Evolutionary conservation across 1,140 invertebrate species (phyloP).

Genomic region (Metopolophium dirhodum): DNA sequence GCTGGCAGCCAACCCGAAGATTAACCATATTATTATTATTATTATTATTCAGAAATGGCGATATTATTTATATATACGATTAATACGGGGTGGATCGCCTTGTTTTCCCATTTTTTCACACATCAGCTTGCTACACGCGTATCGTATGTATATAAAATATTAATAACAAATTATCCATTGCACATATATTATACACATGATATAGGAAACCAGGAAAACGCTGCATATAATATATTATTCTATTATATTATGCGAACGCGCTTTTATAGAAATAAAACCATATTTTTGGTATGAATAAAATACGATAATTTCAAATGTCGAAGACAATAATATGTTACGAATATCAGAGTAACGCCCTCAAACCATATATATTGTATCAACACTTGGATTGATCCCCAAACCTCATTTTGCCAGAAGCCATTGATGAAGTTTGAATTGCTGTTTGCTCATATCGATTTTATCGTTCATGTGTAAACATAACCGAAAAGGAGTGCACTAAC

Average conservation of each 20-base stretch:
- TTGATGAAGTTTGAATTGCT: conserved; percentile 51
- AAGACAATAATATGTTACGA: not conserved
- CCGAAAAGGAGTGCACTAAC: conserved; percentile 53
- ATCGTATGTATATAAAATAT: not conserved
- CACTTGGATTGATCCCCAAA: conserved; percentile 33
- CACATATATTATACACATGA: not conserved
- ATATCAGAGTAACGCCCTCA: not conserved
- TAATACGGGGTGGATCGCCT: not conserved
- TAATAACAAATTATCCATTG: not conserved
- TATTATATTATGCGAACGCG: not conserved
- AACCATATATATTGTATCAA: not conserved
- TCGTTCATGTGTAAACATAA: conserved; percentile 36
- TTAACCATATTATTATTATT: too few species aligned
- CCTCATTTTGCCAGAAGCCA: conserved; percentile 13
- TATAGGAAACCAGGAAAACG: not conserved
- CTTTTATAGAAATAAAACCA: not conserved
- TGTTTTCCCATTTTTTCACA: not conserved
- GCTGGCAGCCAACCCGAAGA: not conserved
- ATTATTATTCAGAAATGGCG: not conserved
- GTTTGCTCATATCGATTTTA: conserved; percentile 52
- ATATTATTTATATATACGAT: not conserved
- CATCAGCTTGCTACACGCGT: not conserved
- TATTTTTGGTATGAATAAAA: not conserved
- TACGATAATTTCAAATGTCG: not conserved
- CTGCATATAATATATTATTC: not conserved